Conservation (phyloP, 2,797 vertebrate species). For the Melanotaenia maccullochi region DNA sequence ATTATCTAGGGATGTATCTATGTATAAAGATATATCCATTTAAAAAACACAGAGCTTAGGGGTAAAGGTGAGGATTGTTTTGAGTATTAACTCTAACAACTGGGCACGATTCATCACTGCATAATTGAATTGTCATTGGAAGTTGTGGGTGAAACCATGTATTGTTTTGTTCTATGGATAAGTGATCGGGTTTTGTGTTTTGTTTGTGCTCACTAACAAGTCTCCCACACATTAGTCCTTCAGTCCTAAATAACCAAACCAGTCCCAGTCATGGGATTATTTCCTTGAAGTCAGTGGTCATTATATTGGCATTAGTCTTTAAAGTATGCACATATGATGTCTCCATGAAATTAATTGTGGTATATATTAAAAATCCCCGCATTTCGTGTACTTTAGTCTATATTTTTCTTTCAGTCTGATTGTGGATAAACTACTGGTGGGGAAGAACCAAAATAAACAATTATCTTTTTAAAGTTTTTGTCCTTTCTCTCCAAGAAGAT, state of each 20-base stretch:
- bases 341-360: slow-evolving; percentile 78
- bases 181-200: slow-evolving; percentile 79
- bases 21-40: slow-evolving; percentile 42
- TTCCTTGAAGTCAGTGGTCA: slow-evolving; percentile 69
- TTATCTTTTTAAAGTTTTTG: slow-evolving; percentile 76
- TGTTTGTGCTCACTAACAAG: slow-evolving; percentile 81
- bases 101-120: slow-evolving; percentile 58
- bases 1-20: slow-evolving; percentile 42
- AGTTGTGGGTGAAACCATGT: slow-evolving; percentile 69
- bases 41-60: slow-evolving; percentile 58
- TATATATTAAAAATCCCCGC: slow-evolving; percentile 79
- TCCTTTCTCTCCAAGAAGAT: slow-evolving; percentile 38
- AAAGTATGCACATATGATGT: slow-evolving; percentile 81
- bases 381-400: slow-evolving; percentile 81
- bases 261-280: slow-evolving; percentile 59
- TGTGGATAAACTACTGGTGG: slow-evolving; percentile 82
- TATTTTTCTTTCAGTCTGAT: slow-evolving; percentile 79
- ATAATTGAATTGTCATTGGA: slow-evolving; percentile 66
- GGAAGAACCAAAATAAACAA: slow-evolving; percentile 82
- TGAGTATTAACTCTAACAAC: slow-evolving; percentile 62
- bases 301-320: slow-evolving; percentile 81
- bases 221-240: slow-evolving; percentile 64
- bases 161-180: slow-evolving; percentile 77
- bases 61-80: slow-evolving; percentile 68
- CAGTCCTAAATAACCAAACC: slow-evolving; percentile 59